A percentile compares a stretch with the other conserved stretches of the same genome.
Evolutionary conservation across 1,140 invertebrate species (phyloP).

Genomic region (Leptoteleia sp.): DNA sequence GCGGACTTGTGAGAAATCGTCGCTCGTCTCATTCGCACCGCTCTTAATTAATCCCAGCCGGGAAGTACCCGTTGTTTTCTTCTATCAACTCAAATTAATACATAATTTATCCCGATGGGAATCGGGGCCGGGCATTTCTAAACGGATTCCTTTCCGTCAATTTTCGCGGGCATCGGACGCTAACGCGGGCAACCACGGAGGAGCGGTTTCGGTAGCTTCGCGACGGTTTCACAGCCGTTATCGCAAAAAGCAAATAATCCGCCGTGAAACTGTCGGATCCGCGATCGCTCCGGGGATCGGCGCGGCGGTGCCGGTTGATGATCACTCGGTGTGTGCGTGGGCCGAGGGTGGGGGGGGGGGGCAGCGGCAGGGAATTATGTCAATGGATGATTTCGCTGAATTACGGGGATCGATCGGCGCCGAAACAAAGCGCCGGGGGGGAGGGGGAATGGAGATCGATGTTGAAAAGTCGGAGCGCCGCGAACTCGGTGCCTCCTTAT

Average conservation of each 20-base stretch:
- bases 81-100: constrained; percentile 16
- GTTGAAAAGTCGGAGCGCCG: constrained; percentile 17
- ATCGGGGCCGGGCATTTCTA: neutral
- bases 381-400: constrained; percentile 25
- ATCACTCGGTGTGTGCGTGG: too few relatives aligned
- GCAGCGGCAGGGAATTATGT: constrained; percentile 9
- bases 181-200: too few relatives aligned
- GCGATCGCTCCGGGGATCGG: neutral
- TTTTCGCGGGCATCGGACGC: too few relatives aligned
- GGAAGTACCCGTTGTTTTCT: constrained; percentile 15
- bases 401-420: constrained; percentile 22
- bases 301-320: too few relatives aligned
- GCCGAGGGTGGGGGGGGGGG: too few relatives aligned
- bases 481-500: constrained; percentile 44
- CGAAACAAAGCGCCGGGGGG: constrained; percentile 41
- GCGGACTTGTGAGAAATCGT: constrained; percentile 34
- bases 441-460: constrained; percentile 25
- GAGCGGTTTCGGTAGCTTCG: constrained; percentile 3
- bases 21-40: constrained; percentile 32
- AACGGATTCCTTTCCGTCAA: neutral
- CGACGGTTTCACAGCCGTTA: neutral
- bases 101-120: constrained; percentile 14
- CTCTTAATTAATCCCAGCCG: constrained; percentile 21
- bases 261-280: neutral
- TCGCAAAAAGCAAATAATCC: neutral